phyloP scores from a whole-genome alignment of 2,888 invertebrate genomes.

The Lysandra bellargus region DNA sequence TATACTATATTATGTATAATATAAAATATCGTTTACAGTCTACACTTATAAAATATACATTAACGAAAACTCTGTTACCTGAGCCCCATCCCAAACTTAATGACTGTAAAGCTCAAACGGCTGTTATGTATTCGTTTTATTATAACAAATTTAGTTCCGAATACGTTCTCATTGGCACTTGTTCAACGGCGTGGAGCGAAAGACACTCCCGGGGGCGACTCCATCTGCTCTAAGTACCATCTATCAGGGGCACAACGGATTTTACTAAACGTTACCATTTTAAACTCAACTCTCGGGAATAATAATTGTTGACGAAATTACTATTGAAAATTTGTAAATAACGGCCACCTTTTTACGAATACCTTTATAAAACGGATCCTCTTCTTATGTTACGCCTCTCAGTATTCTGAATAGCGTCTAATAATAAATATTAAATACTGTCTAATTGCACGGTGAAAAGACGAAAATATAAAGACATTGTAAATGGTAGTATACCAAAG shows the following conservation, averaged over 20 bases:
- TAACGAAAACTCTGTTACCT: not conserved
- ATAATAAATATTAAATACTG: too few species aligned
- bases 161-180: conserved; percentile 69
- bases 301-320: conserved; percentile 54
- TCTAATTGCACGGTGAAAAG: too few species aligned
- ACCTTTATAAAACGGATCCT: not conserved
- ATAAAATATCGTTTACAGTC: too few species aligned
- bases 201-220: conserved; percentile 71
- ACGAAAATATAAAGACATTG: too few species aligned
- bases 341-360: conserved; percentile 27
- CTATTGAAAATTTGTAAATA: conserved; percentile 48
- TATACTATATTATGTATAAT: too few species aligned
- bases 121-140: conserved; percentile 34
- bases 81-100: not conserved
- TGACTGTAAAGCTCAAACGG: conserved; percentile 3
- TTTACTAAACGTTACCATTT: conserved; percentile 60
- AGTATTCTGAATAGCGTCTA: too few species aligned
- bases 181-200: conserved; percentile 70
- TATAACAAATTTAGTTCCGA: conserved; percentile 46
- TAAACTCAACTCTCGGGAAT: conserved; percentile 61
- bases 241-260: conserved; percentile 66
- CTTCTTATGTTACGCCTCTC: too few species aligned
- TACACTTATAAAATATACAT: not conserved
- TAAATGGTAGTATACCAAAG: too few species aligned
- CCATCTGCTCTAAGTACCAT: conserved; percentile 71